phyloP scores from a whole-genome alignment of 2,888 invertebrate genomes.

The Merodon equestris region DNA sequence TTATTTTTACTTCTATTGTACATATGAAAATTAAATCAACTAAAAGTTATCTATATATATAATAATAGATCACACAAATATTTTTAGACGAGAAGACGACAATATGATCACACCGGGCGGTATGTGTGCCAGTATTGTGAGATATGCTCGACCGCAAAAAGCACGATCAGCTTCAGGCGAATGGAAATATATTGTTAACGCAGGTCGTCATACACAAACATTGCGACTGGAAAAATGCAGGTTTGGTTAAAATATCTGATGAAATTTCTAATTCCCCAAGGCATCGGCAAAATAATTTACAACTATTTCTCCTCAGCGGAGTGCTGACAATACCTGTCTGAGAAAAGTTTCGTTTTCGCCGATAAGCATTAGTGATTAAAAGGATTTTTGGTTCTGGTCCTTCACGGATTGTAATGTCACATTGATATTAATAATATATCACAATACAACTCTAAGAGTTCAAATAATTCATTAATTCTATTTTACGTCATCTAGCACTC shows the following conservation, averaged over 20 bases:
- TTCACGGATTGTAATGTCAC: too few relatives aligned
- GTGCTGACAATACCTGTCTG: too few relatives aligned
- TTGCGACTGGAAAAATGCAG: constrained; percentile 88
- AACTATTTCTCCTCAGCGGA: neutral
- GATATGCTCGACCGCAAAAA: constrained; percentile 89
- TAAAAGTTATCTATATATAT: neutral
- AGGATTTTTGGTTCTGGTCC: too few relatives aligned
- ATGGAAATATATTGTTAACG: constrained; percentile 93
- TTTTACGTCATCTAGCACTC: constrained; percentile 80
- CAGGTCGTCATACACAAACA: constrained; percentile 91
- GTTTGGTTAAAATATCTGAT: too few relatives aligned
- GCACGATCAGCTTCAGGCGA: constrained; percentile 89
- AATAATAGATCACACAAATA: neutral
- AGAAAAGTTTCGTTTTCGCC: too few relatives aligned
- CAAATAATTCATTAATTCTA: neutral
- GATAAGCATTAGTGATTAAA: too few relatives aligned
- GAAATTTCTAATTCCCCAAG: too few relatives aligned
- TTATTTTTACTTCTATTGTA: too few relatives aligned
- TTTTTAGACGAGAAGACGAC: constrained; percentile 82
- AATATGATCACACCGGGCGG: constrained; percentile 82
- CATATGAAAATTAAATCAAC: neutral
- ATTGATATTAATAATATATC: too few relatives aligned
- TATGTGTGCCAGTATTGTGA: constrained; percentile 88
- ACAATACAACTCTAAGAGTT: neutral
- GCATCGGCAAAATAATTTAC: too few relatives aligned